Evolutionary conservation across 2,888 invertebrate species (phyloP), one percentile per base, ranked within the genome.

Genomic region (Drosophila ustulata): DNA sequence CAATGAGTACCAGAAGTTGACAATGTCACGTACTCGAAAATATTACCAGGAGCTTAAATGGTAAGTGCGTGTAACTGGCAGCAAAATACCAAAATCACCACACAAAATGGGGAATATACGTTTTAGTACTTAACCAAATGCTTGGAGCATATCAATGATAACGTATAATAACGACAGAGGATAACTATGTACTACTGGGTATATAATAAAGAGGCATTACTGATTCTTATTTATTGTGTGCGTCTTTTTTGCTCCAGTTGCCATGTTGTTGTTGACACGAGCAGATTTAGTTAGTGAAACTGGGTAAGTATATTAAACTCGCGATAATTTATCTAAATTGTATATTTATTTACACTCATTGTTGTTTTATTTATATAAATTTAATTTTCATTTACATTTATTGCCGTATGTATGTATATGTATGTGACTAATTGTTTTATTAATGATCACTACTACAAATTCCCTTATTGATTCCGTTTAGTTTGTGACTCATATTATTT

Each of bases 1-100:
- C 77, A 85, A 80, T 71, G 53, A 72, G 53, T 8, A 11, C 26
- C 30, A 32, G 7, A 18, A 37, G 0, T n/a, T 28, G 28, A 6
- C 4, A 43, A 13, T 11, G 11, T 25, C 18, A 6, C 34, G 11
- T 37, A 39, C 5, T n/a, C 9, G 13, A 28, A 55, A 32, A 30
- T 25, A 32, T 37, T 46, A 11, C 7, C 23, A 58, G 30, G 28
- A 23, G 28, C 25, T 43, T 43, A 43, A 32, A 26, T 41, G n/a
- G 37, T 26, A 43, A 56, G 8, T 50, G 59, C 32, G 11, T 66
- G 58, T 9, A 25, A 26, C 13, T 61, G 55, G 7, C 43, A 55
- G 37, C n/a, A 45, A 53, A 47, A 26, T 39, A 1, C 11, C 46
- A 28, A 73, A 55, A 18, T 6, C n/a, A 7, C 0, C 37, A 1